Conservation (phyloP, 2,888 invertebrate species). For the Pycnomerus fuliginosus region DNA sequence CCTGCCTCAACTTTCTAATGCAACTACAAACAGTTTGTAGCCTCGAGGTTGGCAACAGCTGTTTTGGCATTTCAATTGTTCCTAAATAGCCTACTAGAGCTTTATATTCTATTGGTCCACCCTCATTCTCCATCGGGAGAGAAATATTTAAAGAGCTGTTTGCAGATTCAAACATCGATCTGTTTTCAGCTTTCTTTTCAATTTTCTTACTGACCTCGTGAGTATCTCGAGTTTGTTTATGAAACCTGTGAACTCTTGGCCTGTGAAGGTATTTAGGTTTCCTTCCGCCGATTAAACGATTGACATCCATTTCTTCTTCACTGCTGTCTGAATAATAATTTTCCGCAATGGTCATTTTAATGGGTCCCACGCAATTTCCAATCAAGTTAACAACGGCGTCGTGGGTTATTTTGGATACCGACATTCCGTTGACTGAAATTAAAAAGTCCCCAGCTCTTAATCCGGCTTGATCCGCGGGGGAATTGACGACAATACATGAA, state of each 20-base stretch:
- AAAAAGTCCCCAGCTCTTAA: slow-evolving; percentile 90
- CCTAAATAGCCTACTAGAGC: slow-evolving; percentile 93
- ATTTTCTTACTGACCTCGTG: slow-evolving; percentile 3
- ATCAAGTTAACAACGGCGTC: slow-evolving; percentile 91
- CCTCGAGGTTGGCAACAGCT: slow-evolving; percentile 72
- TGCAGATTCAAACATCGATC: slow-evolving; percentile 15
- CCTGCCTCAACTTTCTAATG: slow-evolving; percentile 84
- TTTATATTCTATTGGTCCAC: slow-evolving; percentile 68
- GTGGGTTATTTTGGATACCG: slow-evolving; percentile 88
- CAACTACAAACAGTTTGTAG: slow-evolving; percentile 80
- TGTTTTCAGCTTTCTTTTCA: slow-evolving; percentile 8
- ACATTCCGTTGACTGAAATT: slow-evolving; percentile 87
- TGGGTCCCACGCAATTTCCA: slow-evolving; percentile 79
- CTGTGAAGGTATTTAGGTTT: slow-evolving; percentile 65
- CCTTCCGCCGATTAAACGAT: slow-evolving; percentile 55
- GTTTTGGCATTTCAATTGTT: slow-evolving; percentile 92
- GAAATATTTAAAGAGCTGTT: slow-evolving; percentile 28
- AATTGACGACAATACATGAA: slow-evolving; percentile 87
- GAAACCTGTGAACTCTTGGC: slow-evolving; percentile 38
- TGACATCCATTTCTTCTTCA: slow-evolving; percentile 68
- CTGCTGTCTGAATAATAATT: slow-evolving; percentile 84
- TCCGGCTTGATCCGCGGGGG: slow-evolving; percentile 89
- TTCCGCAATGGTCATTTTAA: slow-evolving; percentile 83
- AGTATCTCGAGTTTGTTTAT: slow-evolving; percentile 27
- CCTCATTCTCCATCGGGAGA: slow-evolving; percentile 48